Evolutionary conservation across 2,888 invertebrate species (phyloP).

Genomic region (Celastrina argiolus): DNA sequence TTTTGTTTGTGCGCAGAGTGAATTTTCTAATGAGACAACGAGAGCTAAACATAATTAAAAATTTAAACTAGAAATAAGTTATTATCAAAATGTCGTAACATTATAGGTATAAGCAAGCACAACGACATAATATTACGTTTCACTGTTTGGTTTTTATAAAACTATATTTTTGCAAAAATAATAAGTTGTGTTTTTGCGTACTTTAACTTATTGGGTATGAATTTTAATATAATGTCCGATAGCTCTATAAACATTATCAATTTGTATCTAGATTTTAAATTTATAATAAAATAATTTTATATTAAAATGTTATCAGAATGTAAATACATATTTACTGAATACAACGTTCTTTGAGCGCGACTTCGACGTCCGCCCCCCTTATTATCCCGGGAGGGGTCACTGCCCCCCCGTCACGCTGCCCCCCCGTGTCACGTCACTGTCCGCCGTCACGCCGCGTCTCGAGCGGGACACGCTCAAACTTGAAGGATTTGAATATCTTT

Average conservation of each 20-base stretch:
- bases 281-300: not conserved
- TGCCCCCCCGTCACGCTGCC: conserved; percentile 45
- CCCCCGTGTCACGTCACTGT: conserved; percentile 70
- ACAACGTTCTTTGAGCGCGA: conserved; percentile 53
- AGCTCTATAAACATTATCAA: too few relatives aligned
- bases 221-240: too few relatives aligned
- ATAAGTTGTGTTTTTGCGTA: too few relatives aligned
- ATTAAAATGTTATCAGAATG: not conserved
- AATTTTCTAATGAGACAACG: conserved; percentile 3
- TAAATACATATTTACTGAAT: conserved; percentile 42
- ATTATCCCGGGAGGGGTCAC: conserved; percentile 65
- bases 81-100: too few relatives aligned
- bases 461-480: conserved; percentile 63
- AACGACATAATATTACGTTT: too few relatives aligned
- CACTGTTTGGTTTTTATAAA: too few relatives aligned
- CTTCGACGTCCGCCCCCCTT: conserved; percentile 59
- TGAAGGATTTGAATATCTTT: conserved; percentile 52
- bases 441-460: conserved; percentile 69
- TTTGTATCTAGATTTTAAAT: too few relatives aligned
- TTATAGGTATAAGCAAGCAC: too few relatives aligned
- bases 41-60: not conserved
- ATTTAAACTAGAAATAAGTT: too few relatives aligned
- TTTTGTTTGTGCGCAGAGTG: not conserved
- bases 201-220: too few relatives aligned
- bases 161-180: too few relatives aligned